These are phyloP conservation scores for Tringa solitaria DNA, from an alignment of 2,113 vertebrate species.

Conservation along the genomic window DNA sequence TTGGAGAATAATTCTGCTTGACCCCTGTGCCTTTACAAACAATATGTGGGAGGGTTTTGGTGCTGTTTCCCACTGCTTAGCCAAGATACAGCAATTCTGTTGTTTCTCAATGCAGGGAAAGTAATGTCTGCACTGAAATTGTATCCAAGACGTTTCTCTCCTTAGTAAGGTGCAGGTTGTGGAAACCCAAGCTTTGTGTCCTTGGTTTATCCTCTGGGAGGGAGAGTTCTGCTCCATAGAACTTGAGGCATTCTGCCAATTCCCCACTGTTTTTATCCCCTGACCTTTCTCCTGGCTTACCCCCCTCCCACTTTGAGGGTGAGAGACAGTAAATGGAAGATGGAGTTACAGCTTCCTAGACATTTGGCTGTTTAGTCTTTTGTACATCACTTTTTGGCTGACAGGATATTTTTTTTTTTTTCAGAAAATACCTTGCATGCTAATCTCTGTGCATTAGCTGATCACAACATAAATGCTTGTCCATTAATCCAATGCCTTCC, in stretches of 20 bases:
- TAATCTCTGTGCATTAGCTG: conserved; percentile 50
- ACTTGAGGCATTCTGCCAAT: neutral
- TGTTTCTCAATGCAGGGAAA: neutral
- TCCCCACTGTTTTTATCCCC: neutral
- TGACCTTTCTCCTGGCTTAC: conserved; percentile 4
- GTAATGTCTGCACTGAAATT: neutral
- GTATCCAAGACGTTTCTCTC: neutral
- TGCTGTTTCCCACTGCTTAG: neutral
- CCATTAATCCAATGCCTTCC: conserved; percentile 46
- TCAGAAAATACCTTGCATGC: conserved; percentile 37
- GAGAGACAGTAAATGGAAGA: conserved; percentile 32
- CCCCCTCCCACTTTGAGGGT: neutral
- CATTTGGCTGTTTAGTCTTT: conserved; percentile 14
- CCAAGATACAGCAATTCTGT: neutral
- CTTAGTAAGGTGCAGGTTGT: neutral
- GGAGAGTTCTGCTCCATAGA: conserved; percentile 15
- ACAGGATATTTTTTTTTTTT: neutral
- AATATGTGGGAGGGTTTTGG: neutral
- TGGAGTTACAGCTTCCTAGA: conserved; percentile 47
- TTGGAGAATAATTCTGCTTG: neutral
- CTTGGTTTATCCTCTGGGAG: conserved; percentile 32
- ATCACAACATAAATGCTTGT: conserved; percentile 52
- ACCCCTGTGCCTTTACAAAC: neutral
- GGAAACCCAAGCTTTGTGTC: conserved; percentile 36
- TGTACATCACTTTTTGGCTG: conserved; percentile 30